Evolutionary conservation across 2,797 vertebrate species (phyloP).

Genomic region (Pteropus rufus): DNA sequence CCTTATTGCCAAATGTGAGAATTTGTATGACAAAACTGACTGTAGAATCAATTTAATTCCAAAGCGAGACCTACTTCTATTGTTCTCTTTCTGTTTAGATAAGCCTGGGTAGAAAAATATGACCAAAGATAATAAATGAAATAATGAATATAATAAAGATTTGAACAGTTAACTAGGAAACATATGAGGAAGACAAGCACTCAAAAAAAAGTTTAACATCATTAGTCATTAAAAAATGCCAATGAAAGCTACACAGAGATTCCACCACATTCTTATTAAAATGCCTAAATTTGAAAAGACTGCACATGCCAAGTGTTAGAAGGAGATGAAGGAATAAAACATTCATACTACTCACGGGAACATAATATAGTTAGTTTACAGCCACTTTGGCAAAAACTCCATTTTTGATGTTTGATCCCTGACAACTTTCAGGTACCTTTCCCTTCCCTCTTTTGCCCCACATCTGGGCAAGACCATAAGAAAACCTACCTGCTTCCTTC

Average conservation of each 20-base stretch:
- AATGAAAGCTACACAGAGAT: neutral
- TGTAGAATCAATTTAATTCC: neutral
- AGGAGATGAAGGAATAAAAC: neutral
- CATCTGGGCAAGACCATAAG: neutral
- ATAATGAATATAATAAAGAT: neutral
- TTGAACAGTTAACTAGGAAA: neutral
- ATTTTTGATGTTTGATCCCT: neutral
- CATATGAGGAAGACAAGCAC: neutral
- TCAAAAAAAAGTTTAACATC: neutral
- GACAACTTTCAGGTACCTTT: neutral
- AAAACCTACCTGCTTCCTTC: neutral
- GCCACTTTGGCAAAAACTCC: neutral
- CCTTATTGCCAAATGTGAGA: neutral
- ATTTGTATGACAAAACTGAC: neutral
- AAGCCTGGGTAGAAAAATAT: neutral
- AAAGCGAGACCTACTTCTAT: neutral
- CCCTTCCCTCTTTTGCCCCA: neutral
- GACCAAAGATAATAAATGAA: neutral
- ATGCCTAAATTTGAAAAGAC: neutral
- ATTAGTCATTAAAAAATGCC: neutral
- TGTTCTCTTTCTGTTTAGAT: conserved; percentile 6
- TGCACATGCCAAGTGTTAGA: neutral
- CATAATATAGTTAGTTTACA: neutral
- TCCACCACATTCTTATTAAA: neutral
- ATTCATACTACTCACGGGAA: neutral